phyloP scores from a whole-genome alignment of 2,113 vertebrate genomes.

The Stercorarius parasiticus region DNA sequence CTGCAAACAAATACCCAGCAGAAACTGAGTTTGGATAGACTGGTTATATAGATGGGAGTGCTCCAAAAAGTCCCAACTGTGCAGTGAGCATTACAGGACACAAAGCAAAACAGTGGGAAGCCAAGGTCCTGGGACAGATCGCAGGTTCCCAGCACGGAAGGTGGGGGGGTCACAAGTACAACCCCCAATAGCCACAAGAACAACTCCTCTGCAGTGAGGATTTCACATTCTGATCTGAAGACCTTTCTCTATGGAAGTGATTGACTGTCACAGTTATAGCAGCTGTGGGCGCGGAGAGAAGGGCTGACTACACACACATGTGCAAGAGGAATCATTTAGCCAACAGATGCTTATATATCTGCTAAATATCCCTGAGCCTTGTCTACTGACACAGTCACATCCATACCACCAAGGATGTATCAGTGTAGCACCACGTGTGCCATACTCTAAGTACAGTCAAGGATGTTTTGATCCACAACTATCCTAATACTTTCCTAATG shows the following conservation, averaged over 20 bases:
- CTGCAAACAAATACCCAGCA: neutral
- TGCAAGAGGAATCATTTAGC: neutral
- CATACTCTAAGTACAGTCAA: neutral
- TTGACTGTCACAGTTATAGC: neutral
- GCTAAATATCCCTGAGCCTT: neutral
- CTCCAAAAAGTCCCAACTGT: neutral
- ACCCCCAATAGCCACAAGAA: neutral
- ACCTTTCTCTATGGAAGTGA: neutral
- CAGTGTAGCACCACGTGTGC: accelerated
- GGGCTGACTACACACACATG: neutral
- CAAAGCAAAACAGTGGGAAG: neutral
- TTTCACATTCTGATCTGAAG: neutral
- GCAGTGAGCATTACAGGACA: neutral
- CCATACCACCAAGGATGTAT: neutral
- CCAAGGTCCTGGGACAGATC: neutral
- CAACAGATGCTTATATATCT: neutral
- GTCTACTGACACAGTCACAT: neutral
- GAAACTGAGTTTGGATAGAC: neutral
- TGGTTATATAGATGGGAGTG: neutral
- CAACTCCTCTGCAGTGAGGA: neutral
- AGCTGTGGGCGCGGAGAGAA: neutral
- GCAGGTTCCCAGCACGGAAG: neutral
- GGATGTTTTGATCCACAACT: neutral
- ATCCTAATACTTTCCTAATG: neutral
- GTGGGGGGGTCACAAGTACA: neutral